A percentile compares a stretch with the other conserved stretches of the same genome.
These are phyloP conservation scores for Clarias fuscus DNA, from an alignment of 2,797 vertebrate species.

Conservation along the genomic window DNA sequence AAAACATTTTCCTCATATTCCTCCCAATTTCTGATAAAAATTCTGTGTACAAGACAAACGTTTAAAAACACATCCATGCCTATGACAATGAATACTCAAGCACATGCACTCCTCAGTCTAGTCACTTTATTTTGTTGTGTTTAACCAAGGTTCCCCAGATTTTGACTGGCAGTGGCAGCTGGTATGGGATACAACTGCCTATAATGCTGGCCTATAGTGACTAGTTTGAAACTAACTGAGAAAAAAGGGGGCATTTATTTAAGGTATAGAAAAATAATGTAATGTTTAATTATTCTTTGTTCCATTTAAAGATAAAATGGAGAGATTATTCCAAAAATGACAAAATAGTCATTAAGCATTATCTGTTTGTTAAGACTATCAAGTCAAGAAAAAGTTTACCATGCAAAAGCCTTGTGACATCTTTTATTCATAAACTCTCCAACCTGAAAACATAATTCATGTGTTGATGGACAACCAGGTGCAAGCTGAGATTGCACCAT, in stretches of 20 bases:
- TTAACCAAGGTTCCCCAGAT: too few species aligned
- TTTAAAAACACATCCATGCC: too few species aligned
- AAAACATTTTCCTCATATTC: too few species aligned
- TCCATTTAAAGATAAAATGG: neutral
- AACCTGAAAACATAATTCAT: neutral
- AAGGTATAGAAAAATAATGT: neutral
- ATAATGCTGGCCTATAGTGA: too few species aligned
- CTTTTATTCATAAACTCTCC: conserved; percentile 14
- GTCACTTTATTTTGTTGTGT: too few species aligned
- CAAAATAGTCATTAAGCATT: neutral
- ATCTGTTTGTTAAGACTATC: neutral
- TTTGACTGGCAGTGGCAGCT: too few species aligned
- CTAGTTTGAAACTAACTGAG: neutral
- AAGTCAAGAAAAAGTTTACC: neutral
- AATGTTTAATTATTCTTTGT: neutral
- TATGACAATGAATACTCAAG: too few species aligned
- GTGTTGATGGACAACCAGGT: conserved; percentile 7
- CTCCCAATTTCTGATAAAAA: too few species aligned
- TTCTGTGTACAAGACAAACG: too few species aligned
- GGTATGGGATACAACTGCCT: too few species aligned
- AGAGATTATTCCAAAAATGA: neutral
- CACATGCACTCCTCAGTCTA: too few species aligned
- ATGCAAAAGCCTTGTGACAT: neutral
- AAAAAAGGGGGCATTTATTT: neutral
- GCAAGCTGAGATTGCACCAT: conserved; percentile 23